phyloP scores from a whole-genome alignment of 2,113 vertebrate species.

The Taxidea taxus region DNA sequence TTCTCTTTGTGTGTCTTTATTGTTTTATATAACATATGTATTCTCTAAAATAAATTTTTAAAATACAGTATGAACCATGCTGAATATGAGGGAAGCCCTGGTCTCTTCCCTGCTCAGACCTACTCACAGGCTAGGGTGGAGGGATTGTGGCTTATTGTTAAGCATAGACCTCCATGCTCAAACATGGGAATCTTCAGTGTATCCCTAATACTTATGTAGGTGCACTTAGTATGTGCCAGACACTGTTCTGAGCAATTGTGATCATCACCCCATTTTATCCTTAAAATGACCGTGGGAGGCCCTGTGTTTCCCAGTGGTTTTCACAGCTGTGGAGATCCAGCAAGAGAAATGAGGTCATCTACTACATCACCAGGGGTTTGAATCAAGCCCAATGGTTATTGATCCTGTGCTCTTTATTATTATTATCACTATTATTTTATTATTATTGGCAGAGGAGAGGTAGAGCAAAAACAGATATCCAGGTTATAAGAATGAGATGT shows the following conservation, averaged over 20 bases:
- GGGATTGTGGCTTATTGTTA: neutral
- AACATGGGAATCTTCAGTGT: neutral
- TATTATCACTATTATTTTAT: too few relatives aligned
- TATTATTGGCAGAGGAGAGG: neutral
- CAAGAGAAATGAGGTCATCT: fast-evolving
- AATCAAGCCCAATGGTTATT: fast-evolving
- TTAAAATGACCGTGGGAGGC: neutral
- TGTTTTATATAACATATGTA: constrained; percentile 72
- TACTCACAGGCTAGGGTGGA: neutral
- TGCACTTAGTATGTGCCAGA: too few relatives aligned
- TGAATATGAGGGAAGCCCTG: neutral
- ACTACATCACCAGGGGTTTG: fast-evolving
- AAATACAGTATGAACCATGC: neutral
- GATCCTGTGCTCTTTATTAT: neutral
- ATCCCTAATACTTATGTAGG: too few relatives aligned
- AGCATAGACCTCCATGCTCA: neutral
- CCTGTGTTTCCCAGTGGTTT: neutral
- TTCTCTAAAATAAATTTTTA: constrained; percentile 60
- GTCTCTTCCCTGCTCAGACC: fast-evolving
- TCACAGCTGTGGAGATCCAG: neutral
- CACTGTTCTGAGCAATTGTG: neutral
- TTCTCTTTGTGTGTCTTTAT: neutral
- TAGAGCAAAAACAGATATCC: neutral
- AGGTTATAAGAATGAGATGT: too few relatives aligned
- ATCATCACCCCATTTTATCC: neutral